A percentile compares a stretch with the other conserved stretches of the same genome.
Evolutionary conservation across 2,888 invertebrate genomes (phyloP).

Genomic region (Gortyna flavago): DNA sequence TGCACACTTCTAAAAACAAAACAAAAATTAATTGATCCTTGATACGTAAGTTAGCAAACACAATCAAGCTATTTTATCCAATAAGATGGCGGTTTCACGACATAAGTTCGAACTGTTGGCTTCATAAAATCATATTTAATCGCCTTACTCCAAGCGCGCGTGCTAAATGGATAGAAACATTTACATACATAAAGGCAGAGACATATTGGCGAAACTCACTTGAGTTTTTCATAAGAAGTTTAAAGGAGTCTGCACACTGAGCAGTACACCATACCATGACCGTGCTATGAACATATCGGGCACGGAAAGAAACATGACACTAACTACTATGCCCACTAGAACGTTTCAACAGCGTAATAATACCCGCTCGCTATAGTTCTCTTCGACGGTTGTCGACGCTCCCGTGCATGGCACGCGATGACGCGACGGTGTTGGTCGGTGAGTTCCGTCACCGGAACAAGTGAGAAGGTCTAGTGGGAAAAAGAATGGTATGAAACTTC

Average conservation of each 20-base stretch:
- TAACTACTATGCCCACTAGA: background rate
- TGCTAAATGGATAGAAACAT: slow-evolving; percentile 36
- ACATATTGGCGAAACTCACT: slow-evolving; percentile 1
- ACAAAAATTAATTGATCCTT: background rate
- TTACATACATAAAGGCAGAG: background rate
- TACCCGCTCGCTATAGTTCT: background rate
- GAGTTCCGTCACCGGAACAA: background rate
- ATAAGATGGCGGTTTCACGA: slow-evolving; percentile 11
- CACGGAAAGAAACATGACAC: background rate
- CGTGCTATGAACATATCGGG: background rate
- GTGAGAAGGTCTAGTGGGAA: too few species aligned
- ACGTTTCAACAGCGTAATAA: background rate
- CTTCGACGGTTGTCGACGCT: background rate
- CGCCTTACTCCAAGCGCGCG: slow-evolving; percentile 9
- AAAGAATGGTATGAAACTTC: background rate
- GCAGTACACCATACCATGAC: background rate
- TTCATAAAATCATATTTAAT: slow-evolving; percentile 52
- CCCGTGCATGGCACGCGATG: background rate
- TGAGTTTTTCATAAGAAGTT: background rate
- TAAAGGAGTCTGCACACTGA: background rate
- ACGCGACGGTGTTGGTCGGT: background rate
- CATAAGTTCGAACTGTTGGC: slow-evolving; percentile 25
- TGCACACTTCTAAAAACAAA: background rate
- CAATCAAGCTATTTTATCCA: slow-evolving; percentile 4
- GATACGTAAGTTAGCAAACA: background rate